Evolutionary conservation across 2,888 invertebrate species (phyloP).

Genomic region (Cephus pygmeus): DNA sequence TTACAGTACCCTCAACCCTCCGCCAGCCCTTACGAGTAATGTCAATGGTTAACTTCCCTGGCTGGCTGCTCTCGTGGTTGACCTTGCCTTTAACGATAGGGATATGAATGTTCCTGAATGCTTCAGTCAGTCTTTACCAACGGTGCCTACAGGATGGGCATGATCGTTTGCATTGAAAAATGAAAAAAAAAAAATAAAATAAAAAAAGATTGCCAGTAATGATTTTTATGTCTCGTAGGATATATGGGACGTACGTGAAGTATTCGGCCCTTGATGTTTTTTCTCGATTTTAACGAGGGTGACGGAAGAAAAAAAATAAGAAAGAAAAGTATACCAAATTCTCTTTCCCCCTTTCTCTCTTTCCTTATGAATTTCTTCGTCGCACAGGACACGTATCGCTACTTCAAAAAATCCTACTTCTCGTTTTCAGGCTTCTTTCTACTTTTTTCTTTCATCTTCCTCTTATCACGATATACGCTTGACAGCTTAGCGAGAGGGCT

Average conservation of each 20-base stretch:
- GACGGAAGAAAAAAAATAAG: slow-evolving; percentile 8
- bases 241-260: not conserved
- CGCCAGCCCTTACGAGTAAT: not conserved
- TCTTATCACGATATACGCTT: not conserved
- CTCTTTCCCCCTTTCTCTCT: slow-evolving; percentile 5
- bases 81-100: not conserved
- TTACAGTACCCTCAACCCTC: too few relatives aligned
- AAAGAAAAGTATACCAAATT: not conserved
- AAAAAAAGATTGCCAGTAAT: not conserved
- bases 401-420: not conserved
- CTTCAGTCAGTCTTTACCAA: not conserved
- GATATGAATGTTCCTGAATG: not conserved
- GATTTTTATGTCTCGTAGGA: not conserved
- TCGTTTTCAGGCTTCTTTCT: not conserved
- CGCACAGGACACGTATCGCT: not conserved
- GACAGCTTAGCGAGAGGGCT: not conserved
- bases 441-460: not conserved
- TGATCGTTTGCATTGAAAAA: not conserved
- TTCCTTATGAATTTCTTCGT: not conserved
- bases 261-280: not conserved
- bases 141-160: too few relatives aligned
- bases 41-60: not conserved
- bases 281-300: not conserved
- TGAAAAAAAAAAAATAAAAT: not conserved
- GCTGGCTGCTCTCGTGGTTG: not conserved